Percentiles rank a stretch among this genome's conserved stretches.
These are phyloP conservation scores for Pachycephus smyrnensis DNA, from an alignment of 2,888 invertebrate species.

Conservation along the genomic window DNA sequence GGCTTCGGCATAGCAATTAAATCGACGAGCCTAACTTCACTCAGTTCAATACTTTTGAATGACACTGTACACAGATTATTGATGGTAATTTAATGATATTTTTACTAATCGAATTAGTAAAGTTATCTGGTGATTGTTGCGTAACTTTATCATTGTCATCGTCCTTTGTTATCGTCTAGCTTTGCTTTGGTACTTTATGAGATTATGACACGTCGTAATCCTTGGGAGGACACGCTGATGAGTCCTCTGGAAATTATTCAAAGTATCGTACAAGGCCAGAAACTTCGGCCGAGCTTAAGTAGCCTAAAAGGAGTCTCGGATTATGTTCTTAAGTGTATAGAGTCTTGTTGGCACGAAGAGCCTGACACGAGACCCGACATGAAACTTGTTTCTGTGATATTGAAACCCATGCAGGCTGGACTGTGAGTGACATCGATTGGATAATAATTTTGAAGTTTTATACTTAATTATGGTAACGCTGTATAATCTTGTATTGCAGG, in stretches of 20 bases:
- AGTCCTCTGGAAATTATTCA: slow-evolving; percentile 28
- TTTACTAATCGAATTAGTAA: background rate
- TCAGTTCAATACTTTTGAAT: background rate
- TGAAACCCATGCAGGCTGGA: slow-evolving; percentile 86
- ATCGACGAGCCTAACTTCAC: too few relatives aligned
- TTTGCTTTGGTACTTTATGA: slow-evolving; percentile 89
- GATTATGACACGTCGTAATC: slow-evolving; percentile 83
- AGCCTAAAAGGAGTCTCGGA: slow-evolving; percentile 73
- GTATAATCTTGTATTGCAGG: slow-evolving; percentile 60
- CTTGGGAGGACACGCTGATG: slow-evolving; percentile 76
- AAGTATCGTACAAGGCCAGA: slow-evolving; percentile 31
- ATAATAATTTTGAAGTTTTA: background rate
- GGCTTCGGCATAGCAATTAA: too few relatives aligned
- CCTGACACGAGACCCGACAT: slow-evolving; percentile 84
- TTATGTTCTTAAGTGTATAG: slow-evolving; percentile 80
- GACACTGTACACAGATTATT: background rate
- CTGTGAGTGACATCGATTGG: slow-evolving; percentile 66
- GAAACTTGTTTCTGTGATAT: slow-evolving; percentile 77
- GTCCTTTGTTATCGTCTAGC: slow-evolving; percentile 48
- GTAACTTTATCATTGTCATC: background rate
- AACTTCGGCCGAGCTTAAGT: slow-evolving; percentile 68
- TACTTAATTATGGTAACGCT: background rate
- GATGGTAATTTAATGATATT: background rate
- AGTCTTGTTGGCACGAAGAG: slow-evolving; percentile 85
- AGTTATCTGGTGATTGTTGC: background rate